These are phyloP conservation scores for Episyrphus balteatus DNA, from an alignment of 1,140 invertebrate genomes.

Conservation along the genomic window DNA sequence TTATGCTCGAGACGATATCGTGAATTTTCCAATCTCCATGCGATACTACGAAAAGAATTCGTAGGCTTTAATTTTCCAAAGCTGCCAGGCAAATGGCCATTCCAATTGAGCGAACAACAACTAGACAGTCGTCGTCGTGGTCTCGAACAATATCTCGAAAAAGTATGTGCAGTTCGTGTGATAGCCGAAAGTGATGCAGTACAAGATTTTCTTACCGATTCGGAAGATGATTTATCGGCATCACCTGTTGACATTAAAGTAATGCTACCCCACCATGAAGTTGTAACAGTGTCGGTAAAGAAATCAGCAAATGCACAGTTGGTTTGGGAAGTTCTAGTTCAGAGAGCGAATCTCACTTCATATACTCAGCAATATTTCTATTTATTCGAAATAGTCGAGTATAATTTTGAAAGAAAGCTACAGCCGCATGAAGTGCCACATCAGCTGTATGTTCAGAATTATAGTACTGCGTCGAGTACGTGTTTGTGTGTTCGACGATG, in stretches of 20 bases:
- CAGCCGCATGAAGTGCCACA: slow-evolving; percentile 91
- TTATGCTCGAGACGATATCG: slow-evolving; percentile 91
- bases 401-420: slow-evolving; percentile 92
- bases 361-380: slow-evolving; percentile 86
- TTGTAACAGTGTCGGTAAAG: slow-evolving; percentile 84
- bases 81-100: slow-evolving; percentile 97
- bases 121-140: slow-evolving; percentile 85
- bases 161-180: slow-evolving; percentile 94
- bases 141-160: slow-evolving; percentile 95
- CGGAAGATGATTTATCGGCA: slow-evolving; percentile 73
- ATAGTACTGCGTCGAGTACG: slow-evolving; percentile 93
- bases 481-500: slow-evolving; percentile 91
- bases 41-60: slow-evolving; percentile 90
- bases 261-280: slow-evolving; percentile 67
- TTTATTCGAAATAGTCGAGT: slow-evolving; percentile 96
- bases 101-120: slow-evolving; percentile 92
- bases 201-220: slow-evolving; percentile 93
- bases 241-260: slow-evolving; percentile 91
- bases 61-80: slow-evolving; percentile 96
- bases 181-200: slow-evolving; percentile 96
- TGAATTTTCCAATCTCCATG: slow-evolving; percentile 87
- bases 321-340: slow-evolving; percentile 81
- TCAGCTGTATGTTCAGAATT: slow-evolving; percentile 97
- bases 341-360: slow-evolving; percentile 70
- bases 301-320: slow-evolving; percentile 83